Evolutionary conservation across 2,797 vertebrate genomes (phyloP).

Genomic region (Acomys russatus): DNA sequence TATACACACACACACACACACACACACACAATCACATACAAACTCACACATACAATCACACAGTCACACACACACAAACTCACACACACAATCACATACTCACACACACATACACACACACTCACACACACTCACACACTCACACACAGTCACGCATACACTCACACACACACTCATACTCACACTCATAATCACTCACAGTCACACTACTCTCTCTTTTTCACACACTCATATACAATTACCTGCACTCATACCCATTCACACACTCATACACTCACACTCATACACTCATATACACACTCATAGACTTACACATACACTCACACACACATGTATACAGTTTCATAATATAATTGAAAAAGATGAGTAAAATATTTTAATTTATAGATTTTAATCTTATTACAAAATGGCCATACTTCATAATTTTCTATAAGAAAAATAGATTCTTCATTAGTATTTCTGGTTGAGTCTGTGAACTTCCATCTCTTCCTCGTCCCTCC

Average conservation of each 20-base stretch:
- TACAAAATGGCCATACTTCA: not conserved
- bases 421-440: not conserved
- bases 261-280: not conserved
- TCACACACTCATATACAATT: not conserved
- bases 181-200: not conserved
- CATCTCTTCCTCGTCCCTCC: too few relatives aligned
- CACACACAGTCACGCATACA: too few relatives aligned
- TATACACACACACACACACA: not conserved
- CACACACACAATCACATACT: too few relatives aligned
- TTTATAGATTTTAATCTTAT: not conserved
- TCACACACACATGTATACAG: not conserved
- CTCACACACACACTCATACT: not conserved
- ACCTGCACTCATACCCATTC: not conserved
- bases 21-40: not conserved
- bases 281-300: not conserved
- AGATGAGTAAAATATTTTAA: not conserved
- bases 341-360: not conserved
- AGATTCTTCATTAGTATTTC: not conserved
- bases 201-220: not conserved
- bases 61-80: too few relatives aligned
- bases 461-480: not conserved
- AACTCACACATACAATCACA: not conserved
- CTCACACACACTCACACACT: too few relatives aligned
- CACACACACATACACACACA: too few relatives aligned
- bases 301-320: too few relatives aligned